Evolutionary conservation across 92 coral and sea anemone genomes (phyloP).

Genomic region (Scolanthus callimorphus): DNA sequence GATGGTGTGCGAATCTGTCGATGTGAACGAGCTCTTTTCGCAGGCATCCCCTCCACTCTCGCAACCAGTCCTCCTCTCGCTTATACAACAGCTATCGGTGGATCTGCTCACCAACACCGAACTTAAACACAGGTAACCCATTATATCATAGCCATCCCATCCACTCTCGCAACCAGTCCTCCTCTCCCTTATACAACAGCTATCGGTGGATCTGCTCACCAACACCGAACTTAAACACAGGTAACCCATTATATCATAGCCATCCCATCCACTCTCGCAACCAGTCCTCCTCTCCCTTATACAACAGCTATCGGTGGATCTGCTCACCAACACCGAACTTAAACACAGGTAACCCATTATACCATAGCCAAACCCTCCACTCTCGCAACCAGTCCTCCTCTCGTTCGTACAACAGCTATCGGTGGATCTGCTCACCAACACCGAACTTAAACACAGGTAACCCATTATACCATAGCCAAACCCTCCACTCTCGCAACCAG

Average conservation of each 20-base stretch:
- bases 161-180: too few species aligned
- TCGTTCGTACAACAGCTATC: conserved; percentile 92
- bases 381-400: conserved; percentile 79
- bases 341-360: conserved; percentile 95
- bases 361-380: conserved; percentile 59
- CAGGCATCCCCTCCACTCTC: conserved; percentile 60
- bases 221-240: conserved; percentile 73
- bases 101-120: conserved; percentile 84
- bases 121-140: conserved; percentile 80
- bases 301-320: conserved; percentile 93
- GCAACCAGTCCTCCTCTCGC: conserved; percentile 88
- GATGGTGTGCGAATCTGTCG: conserved; percentile 73
- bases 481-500: conserved; percentile 78
- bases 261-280: conserved; percentile 77
- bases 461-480: too few species aligned
- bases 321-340: conserved; percentile 81
- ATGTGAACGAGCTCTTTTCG: conserved; percentile 63
- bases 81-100: conserved; percentile 94
- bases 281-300: conserved; percentile 90
- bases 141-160: conserved; percentile 33
- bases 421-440: conserved; percentile 74
- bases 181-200: conserved; percentile 74
- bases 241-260: too few species aligned
- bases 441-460: conserved; percentile 90
- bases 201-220: conserved; percentile 62